Evolutionary conservation across 2,113 vertebrate species (phyloP).

Genomic region (Hemiscyllium ocellatum): DNA sequence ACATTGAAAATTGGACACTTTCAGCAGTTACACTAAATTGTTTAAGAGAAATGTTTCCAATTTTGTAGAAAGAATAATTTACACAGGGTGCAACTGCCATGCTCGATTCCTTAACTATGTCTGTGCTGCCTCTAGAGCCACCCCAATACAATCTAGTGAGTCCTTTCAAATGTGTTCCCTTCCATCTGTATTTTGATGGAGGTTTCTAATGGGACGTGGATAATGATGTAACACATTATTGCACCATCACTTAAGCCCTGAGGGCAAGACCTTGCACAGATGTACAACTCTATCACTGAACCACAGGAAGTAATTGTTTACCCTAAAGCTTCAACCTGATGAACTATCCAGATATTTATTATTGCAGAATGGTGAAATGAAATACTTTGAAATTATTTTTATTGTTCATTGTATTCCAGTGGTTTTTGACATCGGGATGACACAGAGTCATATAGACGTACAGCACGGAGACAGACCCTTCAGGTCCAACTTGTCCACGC

Average conservation of each 20-base stretch:
- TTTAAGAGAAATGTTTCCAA: neutral
- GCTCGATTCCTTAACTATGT: neutral
- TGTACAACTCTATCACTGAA: neutral
- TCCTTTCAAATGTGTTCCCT: neutral
- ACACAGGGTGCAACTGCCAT: neutral
- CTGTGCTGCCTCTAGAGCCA: neutral
- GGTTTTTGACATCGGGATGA: neutral
- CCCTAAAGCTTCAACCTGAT: neutral
- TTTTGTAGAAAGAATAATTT: neutral
- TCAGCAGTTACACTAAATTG: neutral
- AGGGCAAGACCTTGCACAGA: neutral
- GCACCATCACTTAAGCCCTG: neutral
- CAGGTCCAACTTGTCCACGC: too few relatives aligned
- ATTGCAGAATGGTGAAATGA: neutral
- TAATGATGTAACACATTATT: neutral
- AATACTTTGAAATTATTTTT: neutral
- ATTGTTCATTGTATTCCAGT: neutral
- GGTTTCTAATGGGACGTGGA: neutral
- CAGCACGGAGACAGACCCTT: too few relatives aligned
- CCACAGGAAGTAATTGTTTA: neutral
- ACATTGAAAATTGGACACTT: neutral
- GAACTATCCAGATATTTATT: neutral
- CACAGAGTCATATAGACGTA: too few relatives aligned
- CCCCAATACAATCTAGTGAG: neutral
- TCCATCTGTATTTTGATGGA: neutral